Conservation (phyloP, 64 coral and sea anemone species). For the Stichodactyla mertensii region DNA sequence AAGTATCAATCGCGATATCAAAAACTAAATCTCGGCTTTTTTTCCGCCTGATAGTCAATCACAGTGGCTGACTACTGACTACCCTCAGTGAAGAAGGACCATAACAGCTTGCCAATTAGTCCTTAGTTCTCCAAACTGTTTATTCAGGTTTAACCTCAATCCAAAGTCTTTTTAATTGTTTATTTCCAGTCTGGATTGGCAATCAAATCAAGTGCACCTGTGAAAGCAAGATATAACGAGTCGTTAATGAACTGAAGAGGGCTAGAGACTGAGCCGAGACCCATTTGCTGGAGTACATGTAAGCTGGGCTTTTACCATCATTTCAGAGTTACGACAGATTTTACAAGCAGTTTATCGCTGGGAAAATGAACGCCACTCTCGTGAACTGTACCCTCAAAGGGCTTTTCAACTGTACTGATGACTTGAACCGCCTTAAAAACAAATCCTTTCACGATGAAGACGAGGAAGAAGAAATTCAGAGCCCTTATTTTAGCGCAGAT, state of each 20-base stretch:
- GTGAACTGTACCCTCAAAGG: neutral
- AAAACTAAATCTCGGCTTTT: neutral
- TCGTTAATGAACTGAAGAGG: neutral
- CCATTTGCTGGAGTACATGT: neutral
- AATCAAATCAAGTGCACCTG: neutral
- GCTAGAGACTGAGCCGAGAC: neutral
- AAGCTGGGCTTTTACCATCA: neutral
- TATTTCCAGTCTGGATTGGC: neutral
- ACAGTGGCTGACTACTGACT: neutral
- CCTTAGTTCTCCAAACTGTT: neutral
- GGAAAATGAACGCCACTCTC: neutral
- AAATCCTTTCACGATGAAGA: neutral
- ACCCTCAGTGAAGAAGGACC: neutral
- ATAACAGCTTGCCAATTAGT: neutral
- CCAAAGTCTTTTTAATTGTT: neutral
- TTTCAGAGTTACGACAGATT: neutral
- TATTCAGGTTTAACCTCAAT: neutral
- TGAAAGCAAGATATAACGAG: no score
- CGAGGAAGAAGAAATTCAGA: neutral
- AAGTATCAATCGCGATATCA: no score
- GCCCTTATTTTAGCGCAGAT: constrained; percentile 4
- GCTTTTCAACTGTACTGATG: neutral
- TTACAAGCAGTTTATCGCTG: neutral
- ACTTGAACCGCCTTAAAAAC: neutral
- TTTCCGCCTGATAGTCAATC: neutral